Evolutionary conservation across 2,113 vertebrate genomes (phyloP).

Genomic region (Henicopernis longicauda): DNA sequence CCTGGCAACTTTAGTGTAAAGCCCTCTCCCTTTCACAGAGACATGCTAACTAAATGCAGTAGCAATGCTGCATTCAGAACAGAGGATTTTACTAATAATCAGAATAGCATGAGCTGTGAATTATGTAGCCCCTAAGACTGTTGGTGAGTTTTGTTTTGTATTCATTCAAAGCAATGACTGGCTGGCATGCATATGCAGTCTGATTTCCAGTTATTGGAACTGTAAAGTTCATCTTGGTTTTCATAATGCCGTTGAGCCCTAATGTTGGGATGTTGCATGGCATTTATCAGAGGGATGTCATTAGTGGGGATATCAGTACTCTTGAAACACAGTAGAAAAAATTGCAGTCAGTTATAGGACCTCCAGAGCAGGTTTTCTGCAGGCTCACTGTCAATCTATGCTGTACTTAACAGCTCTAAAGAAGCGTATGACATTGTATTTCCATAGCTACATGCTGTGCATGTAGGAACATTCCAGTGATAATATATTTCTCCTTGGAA

Average conservation of each 20-base stretch:
- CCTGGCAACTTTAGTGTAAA: neutral
- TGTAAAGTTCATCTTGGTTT: neutral
- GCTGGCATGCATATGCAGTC: neutral
- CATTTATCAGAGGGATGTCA: neutral
- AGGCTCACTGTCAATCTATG: neutral
- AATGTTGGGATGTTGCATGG: neutral
- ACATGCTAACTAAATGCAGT: neutral
- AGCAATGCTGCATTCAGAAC: neutral
- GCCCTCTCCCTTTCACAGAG: neutral
- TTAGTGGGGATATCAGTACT: neutral
- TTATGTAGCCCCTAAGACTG: neutral
- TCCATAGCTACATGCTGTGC: constrained; percentile 1
- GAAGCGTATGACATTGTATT: neutral
- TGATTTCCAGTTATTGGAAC: neutral
- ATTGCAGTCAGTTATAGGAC: neutral
- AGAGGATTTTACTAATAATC: neutral
- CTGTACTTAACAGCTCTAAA: neutral
- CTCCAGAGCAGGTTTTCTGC: neutral
- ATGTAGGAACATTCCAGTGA: neutral
- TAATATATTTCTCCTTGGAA: constrained; percentile 13
- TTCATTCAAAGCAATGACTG: neutral
- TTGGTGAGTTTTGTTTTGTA: neutral
- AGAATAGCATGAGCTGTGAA: neutral
- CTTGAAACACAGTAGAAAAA: neutral
- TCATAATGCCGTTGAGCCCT: neutral